Percentiles rank a stretch among this genome's conserved stretches.
Conservation (phyloP, 1,140 invertebrate genomes). For the silkworm (Bombyx mori) region ASM3026992v2 NC_085125.1:10727001-10727500, state of each 20-base stretch:
- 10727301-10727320: too few relatives aligned
- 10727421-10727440: too few relatives aligned
- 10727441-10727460: too few relatives aligned
- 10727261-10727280: background rate
- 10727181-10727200: conserved; percentile 26
- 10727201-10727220: conserved; percentile 37
- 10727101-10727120: conserved; percentile 33
- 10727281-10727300: too few relatives aligned
- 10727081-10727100: conserved; percentile 33
- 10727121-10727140: conserved; percentile 51
- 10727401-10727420: too few relatives aligned
- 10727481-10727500: too few relatives aligned
- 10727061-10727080: conserved; percentile 27
- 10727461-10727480: too few relatives aligned
- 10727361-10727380: too few relatives aligned
- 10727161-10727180: conserved; percentile 30
- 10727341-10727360: too few relatives aligned
- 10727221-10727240: conserved; percentile 18
- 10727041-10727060: conserved; percentile 12
- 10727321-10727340: too few relatives aligned
- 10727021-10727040: conserved; percentile 29
- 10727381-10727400: too few relatives aligned
- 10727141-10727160: conserved; percentile 40
- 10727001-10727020: conserved; percentile 15
- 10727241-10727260: conserved; percentile 21